These are phyloP conservation scores for Ceratitis capitata DNA, from an alignment of 1,140 invertebrate genomes.

Conservation along the genomic window DNA sequence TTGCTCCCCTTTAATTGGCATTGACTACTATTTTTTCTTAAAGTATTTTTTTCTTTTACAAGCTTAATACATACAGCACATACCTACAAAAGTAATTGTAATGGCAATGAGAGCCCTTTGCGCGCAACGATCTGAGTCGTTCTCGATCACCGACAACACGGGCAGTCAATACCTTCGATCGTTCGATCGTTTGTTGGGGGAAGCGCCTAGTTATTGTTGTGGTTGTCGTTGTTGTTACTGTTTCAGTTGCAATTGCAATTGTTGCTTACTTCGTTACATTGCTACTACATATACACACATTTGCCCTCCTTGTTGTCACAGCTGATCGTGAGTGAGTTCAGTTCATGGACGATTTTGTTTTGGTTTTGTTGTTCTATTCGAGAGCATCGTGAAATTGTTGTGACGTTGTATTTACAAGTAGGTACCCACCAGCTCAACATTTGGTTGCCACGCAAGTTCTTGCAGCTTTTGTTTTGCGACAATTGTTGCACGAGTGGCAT, in stretches of 20 bases:
- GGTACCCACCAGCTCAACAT: background rate
- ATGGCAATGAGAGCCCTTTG: background rate
- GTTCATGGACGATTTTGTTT: background rate
- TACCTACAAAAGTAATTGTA: no score
- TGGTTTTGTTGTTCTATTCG: background rate
- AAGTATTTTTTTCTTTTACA: background rate
- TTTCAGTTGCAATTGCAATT: background rate
- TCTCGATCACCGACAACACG: background rate
- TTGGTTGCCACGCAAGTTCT: background rate
- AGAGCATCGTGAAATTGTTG: conserved; percentile 1
- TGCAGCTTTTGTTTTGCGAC: background rate
- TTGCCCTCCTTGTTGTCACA: conserved; percentile 14
- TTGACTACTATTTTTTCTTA: background rate
- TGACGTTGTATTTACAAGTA: background rate
- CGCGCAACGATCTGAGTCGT: background rate
- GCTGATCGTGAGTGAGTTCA: conserved; percentile 31
- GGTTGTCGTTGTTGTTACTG: background rate
- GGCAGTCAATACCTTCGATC: background rate
- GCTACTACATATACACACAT: no score
- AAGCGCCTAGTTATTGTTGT: background rate
- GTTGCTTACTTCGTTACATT: background rate
- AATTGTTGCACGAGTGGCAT: background rate
- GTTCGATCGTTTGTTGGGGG: background rate
- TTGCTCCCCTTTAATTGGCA: conserved; percentile 11
- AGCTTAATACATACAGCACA: no score